phyloP scores from a whole-genome alignment of 2,797 vertebrate species.

The Intellagama lesueurii region DNA sequence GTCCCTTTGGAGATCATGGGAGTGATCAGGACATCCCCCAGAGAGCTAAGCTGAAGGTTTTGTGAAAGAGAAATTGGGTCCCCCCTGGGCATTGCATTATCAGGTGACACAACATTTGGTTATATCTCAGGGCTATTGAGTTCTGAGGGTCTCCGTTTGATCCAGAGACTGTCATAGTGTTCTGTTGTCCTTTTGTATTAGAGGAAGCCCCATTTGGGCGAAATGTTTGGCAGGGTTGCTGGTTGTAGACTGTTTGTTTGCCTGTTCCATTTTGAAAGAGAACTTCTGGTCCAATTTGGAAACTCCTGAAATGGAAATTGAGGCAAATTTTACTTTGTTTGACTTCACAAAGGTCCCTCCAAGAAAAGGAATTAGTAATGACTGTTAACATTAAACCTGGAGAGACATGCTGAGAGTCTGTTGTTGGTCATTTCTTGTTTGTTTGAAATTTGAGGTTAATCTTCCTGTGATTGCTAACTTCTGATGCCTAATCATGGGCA shows the following conservation, averaged over 20 bases:
- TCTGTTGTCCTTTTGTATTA: background rate
- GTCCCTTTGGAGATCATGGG: background rate
- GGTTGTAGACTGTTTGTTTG: background rate
- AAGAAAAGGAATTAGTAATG: background rate
- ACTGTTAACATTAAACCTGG: background rate
- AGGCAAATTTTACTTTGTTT: background rate
- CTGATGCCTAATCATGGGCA: conserved; percentile 1
- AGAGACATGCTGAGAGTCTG: background rate
- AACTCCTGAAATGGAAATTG: background rate
- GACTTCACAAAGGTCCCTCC: background rate
- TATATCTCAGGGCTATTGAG: background rate
- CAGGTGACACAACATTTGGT: background rate
- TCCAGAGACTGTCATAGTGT: background rate
- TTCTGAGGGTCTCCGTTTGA: background rate
- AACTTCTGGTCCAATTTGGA: background rate
- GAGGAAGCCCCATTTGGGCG: background rate
- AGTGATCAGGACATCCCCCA: background rate
- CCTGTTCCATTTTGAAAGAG: background rate
- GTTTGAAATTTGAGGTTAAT: background rate
- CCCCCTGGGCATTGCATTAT: no score
- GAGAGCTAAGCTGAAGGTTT: background rate
- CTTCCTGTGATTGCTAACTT: background rate
- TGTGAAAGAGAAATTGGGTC: no score
- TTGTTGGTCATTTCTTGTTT: background rate
- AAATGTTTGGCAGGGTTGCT: background rate